These are phyloP conservation scores for Parnassius orleans DNA, from an alignment of 2,888 invertebrate genomes.

Conservation along the genomic window DNA sequence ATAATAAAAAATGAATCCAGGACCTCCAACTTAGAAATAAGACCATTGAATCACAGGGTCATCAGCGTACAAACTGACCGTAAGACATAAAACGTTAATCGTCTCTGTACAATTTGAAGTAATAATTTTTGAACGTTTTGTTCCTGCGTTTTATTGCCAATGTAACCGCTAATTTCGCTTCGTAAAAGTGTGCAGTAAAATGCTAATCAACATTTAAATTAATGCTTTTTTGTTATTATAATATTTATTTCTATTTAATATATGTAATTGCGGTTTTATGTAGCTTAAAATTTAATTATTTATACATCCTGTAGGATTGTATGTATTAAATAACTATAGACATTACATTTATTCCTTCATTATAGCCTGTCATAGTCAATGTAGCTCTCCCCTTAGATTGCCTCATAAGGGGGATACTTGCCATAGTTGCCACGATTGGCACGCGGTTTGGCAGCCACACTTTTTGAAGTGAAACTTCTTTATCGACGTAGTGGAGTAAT, in stretches of 20 bases:
- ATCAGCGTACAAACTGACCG: neutral
- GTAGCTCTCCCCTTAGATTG: no score
- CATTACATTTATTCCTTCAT: no score
- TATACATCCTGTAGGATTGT: no score
- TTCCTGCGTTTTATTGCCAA: slow-evolving; percentile 7
- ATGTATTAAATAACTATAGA: neutral
- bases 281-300: no score
- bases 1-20: neutral
- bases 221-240: slow-evolving; percentile 5
- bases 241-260: slow-evolving; percentile 6
- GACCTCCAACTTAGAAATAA: neutral
- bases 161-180: slow-evolving; percentile 16
- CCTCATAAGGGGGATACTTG: no score
- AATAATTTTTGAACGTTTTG: slow-evolving; percentile 12
- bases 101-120: slow-evolving; percentile 13
- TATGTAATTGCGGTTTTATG: neutral
- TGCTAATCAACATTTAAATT: slow-evolving; percentile 13
- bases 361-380: no score
- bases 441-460: no score
- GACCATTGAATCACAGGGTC: neutral
- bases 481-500: no score
- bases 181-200: slow-evolving; percentile 20
- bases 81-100: slow-evolving; percentile 14
- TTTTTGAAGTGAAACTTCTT: no score
- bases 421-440: no score